phyloP scores from a whole-genome alignment of 2,888 invertebrate genomes.

The Coelopa pilipes region DNA sequence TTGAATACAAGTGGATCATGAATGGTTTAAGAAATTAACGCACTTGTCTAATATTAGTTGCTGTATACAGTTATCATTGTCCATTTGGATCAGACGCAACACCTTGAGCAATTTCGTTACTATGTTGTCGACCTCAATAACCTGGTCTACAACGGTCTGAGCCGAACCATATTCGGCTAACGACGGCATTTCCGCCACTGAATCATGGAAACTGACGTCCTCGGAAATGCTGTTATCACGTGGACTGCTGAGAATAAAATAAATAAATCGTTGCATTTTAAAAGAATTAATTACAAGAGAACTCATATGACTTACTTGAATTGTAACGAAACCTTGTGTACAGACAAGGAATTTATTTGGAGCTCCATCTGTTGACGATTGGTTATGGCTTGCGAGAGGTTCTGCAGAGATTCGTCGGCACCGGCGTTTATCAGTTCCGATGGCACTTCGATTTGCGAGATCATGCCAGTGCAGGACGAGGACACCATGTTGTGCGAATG shows the following conservation, averaged over 20 bases:
- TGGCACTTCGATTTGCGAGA: conserved; percentile 68
- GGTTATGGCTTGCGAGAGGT: conserved; percentile 81
- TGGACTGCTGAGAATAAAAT: conserved; percentile 24
- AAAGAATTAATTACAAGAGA: background rate
- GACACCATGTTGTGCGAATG: conserved; percentile 77
- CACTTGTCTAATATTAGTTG: conserved; percentile 75
- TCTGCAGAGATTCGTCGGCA: conserved; percentile 76
- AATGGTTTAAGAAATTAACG: conserved; percentile 51
- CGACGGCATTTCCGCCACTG: conserved; percentile 67
- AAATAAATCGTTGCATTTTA: background rate
- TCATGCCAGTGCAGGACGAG: conserved; percentile 69
- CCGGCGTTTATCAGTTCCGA: conserved; percentile 56
- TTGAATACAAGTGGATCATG: too few species aligned
- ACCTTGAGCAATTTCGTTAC: conserved; percentile 80
- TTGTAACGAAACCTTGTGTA: conserved; percentile 66
- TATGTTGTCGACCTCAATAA: conserved; percentile 79
- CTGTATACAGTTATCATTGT: conserved; percentile 75
- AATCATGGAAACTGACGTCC: conserved; percentile 67
- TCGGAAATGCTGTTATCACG: conserved; percentile 60
- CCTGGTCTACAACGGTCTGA: conserved; percentile 76
- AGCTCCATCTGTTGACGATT: conserved; percentile 76
- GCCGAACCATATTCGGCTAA: conserved; percentile 68
- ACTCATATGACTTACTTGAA: conserved; percentile 48
- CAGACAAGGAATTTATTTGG: conserved; percentile 62
- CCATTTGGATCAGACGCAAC: conserved; percentile 77